phyloP scores from a whole-genome alignment of 2,113 vertebrate species.

The Athene cunicularia region DNA sequence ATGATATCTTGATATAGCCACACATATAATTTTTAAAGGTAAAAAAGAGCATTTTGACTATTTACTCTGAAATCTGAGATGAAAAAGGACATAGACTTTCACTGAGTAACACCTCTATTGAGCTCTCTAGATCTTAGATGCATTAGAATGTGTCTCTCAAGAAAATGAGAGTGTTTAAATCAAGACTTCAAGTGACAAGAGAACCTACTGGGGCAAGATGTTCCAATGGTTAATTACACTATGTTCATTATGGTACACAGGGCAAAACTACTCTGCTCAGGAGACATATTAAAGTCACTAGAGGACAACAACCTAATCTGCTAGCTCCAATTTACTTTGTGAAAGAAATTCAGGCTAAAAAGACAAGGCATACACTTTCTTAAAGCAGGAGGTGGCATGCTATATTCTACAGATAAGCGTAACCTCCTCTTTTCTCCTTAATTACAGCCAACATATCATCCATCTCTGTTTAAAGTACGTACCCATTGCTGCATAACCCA shows the following conservation, averaged over 20 bases:
- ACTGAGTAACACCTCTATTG: neutral
- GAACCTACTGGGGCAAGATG: conserved; percentile 52
- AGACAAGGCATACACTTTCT: neutral
- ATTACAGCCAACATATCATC: neutral
- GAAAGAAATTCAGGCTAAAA: conserved; percentile 16
- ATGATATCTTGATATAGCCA: neutral
- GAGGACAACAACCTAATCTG: conserved; percentile 55
- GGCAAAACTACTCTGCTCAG: conserved; percentile 54
- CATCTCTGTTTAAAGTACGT: neutral
- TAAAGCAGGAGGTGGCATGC: neutral
- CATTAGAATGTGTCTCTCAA: neutral
- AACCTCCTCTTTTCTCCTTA: neutral
- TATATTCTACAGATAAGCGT: neutral
- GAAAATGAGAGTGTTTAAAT: conserved; percentile 42
- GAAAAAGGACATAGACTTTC: neutral
- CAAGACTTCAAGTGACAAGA: conserved; percentile 63
- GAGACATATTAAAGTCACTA: conserved; percentile 47
- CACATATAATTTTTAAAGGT: neutral
- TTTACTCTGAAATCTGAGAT: neutral
- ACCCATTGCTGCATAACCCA: neutral
- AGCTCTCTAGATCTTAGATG: neutral
- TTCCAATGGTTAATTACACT: conserved; percentile 56
- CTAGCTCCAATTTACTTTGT: neutral
- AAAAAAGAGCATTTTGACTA: neutral
- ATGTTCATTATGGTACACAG: conserved; percentile 28